Conservation (phyloP, 2,797 vertebrate genomes). For the Hemitrygon akajei region DNA sequence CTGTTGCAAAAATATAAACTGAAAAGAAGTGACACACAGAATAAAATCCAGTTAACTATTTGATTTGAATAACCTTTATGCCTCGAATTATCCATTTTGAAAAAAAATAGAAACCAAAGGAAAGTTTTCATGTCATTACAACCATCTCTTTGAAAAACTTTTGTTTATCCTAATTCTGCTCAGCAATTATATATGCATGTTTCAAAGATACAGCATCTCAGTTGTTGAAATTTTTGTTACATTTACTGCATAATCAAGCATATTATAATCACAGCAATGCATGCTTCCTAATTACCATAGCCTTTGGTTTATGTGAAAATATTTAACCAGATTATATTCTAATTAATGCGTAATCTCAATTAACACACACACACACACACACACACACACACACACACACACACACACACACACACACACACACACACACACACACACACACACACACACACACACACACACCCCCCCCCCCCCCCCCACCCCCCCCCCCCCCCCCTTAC, state of each 20-base stretch:
- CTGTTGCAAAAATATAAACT: not conserved
- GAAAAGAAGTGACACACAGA: not conserved
- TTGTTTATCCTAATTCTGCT: not conserved
- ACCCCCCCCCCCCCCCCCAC: too few relatives aligned
- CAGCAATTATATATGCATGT: not conserved
- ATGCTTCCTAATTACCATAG: not conserved
- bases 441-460: too few relatives aligned
- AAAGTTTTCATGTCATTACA: not conserved
- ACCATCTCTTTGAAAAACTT: not conserved
- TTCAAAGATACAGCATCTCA: not conserved
- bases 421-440: not conserved
- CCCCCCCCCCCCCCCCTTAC: too few relatives aligned
- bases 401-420: not conserved
- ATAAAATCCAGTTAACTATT: not conserved
- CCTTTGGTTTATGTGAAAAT: slow-evolving; percentile 2
- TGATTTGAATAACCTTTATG: not conserved
- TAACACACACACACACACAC: not conserved
- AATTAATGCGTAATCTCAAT: not conserved
- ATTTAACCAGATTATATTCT: not conserved
- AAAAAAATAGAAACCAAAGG: not conserved
- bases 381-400: not conserved
- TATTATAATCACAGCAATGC: not conserved
- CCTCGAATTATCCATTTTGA: not conserved
- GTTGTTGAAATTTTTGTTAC: not conserved
- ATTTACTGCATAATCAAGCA: not conserved